Evolutionary conservation across 2,113 vertebrate species (phyloP).

Genomic region (Malaclemys terrapin): DNA sequence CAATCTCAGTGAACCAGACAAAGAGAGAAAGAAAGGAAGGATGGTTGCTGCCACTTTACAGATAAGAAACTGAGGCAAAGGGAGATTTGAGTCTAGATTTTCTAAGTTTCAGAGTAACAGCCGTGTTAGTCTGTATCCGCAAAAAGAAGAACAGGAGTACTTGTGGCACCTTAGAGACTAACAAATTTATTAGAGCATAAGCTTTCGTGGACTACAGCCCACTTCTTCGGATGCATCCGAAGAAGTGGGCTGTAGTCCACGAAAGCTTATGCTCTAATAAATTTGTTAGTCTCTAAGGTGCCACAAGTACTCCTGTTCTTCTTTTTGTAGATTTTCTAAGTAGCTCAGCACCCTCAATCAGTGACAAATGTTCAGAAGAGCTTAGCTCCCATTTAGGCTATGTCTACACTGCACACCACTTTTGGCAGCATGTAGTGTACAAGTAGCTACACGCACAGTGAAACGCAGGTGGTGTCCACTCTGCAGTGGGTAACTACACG

Average conservation of each 20-base stretch:
- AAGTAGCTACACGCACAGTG: not conserved
- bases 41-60: not conserved
- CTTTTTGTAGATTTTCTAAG: constrained; percentile 38
- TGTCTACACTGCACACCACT: not conserved
- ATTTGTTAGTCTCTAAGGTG: too few relatives aligned
- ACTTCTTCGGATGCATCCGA: too few relatives aligned
- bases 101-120: too few relatives aligned
- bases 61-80: constrained; percentile 4
- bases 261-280: too few relatives aligned
- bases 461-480: not conserved
- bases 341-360: not conserved
- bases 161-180: too few relatives aligned
- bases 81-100: not conserved
- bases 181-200: too few relatives aligned
- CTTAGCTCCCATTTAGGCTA: constrained; percentile 1
- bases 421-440: not conserved
- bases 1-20: not conserved
- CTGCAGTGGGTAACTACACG: not conserved
- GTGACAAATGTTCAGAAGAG: not conserved
- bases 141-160: too few relatives aligned
- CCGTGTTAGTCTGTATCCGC: too few relatives aligned
- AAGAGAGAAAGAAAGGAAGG: not conserved
- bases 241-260: too few relatives aligned
- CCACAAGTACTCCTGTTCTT: too few relatives aligned
- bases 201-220: too few relatives aligned